Base-by-base conservation (phyloP, 2,888 invertebrate species). In the Scrobipalpa atriplicella region DNA sequence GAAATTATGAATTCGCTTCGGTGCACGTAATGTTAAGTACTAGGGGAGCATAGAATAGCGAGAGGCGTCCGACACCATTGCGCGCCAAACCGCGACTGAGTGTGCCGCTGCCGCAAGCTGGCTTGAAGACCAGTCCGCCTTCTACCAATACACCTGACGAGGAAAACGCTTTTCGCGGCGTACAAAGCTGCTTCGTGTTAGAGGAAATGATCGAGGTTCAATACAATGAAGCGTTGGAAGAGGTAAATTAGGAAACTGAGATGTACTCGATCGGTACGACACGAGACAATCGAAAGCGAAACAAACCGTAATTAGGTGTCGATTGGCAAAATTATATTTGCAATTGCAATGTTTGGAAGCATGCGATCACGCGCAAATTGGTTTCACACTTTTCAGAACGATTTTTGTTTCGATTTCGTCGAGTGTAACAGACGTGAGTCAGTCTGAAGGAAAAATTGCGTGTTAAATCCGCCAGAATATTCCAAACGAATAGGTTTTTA, bases 21-120 rank as follows among this genome's bases (percentile, higher is more conserved):
- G 66, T 68, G 66, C 68, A 65, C 52, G 68, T 61, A 72, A 71
- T 67, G 66, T 69, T 67, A 66, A 58, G 62, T 67, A 71, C 72
- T 43, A 69, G 67, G 65, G 65, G 52, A 62, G 69, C 63, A 71
- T 73, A 69, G 64, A 71, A 66, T 62, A 66, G 63, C 11, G 47
- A 29, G 56, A 62, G 65, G 62, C 69, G 71, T 76, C 87, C 75
- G 72, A n/a, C 21, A 68, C 68, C 68, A 71, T 73, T 77, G 81
- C 84, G 86, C 86, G 87, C 85, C 83, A 85, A 86, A 80, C 79
- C 80, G 81, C 86, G 79, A 89, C 89, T 88, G 81, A 68, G 19
- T 16, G 19, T 66, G 62, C 66, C 61, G 43, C 41, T 13, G 29
- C 29, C 16, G 29, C 66, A 68, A 60, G 29, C 64, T 38, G 64